Conservation (phyloP, 2,797 vertebrate genomes). For the Columba guinea region DNA sequence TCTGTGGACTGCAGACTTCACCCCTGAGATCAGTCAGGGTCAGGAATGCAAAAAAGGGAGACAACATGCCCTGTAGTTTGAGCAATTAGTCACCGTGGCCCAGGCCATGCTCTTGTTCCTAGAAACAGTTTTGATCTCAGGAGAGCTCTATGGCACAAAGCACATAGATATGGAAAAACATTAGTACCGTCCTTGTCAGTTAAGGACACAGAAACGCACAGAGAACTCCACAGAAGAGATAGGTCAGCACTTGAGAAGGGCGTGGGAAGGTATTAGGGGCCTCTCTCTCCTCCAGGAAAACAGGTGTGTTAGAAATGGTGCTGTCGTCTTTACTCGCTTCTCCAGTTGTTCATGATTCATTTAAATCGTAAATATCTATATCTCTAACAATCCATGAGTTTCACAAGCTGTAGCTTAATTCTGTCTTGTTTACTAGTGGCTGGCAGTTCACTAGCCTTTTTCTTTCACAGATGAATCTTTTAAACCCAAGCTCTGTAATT, state of each 20-base stretch:
- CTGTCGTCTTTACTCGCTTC: neutral
- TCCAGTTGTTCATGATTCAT: neutral
- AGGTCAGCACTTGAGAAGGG: neutral
- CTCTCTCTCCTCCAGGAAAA: neutral
- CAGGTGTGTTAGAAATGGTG: neutral
- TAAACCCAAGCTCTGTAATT: constrained; percentile 28
- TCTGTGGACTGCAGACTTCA: neutral
- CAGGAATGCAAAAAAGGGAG: neutral
- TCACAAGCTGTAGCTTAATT: neutral
- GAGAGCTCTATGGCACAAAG: neutral
- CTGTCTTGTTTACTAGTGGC: neutral
- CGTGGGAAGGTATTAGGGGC: neutral
- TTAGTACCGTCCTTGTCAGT: neutral
- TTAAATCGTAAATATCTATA: neutral
- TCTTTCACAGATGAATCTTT: constrained; percentile 4
- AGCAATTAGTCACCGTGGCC: neutral
- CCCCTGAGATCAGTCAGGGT: neutral
- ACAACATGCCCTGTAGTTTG: neutral
- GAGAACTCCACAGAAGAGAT: neutral
- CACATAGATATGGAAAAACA: neutral
- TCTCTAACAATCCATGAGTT: neutral
- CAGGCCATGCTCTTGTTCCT: neutral
- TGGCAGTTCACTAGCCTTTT: neutral
- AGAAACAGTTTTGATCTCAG: neutral
- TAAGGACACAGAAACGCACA: neutral